Evolutionary conservation across 2,888 invertebrate species (phyloP), one percentile per base, ranked within the genome.

Genomic region (Idaea biselata): DNA sequence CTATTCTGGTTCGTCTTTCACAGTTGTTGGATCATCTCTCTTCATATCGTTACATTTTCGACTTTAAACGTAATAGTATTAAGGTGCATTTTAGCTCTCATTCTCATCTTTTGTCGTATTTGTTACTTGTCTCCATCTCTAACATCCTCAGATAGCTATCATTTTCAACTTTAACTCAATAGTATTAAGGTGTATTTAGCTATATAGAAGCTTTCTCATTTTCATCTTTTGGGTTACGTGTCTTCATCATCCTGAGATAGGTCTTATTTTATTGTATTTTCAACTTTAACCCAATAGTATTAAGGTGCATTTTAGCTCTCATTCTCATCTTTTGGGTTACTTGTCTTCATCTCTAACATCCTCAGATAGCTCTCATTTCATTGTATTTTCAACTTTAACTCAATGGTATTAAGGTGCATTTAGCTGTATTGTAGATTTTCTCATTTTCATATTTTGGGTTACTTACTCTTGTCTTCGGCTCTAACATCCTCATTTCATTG

Each of bases 1-100:
- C 71, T 75, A 77, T 68, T 75, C 79, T 74, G 88, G 88, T 88
- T 75, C 69, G 87, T 87, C 63, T 59, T 25, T 25, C 25, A 25
- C 25, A 25, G 25, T 25, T 25, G 3, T 25, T 25, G 25, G 25
- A 1, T 67, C 59, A 66, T 61, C 56, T 25, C 59, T 14, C 67
- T 63, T 60, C 64, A 25, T 66, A 59, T 54, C 18, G 44, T 68
- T 65, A 54, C 61, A 61, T 61, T 58, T 16, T 33, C 0, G 16
- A 44, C 0, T 17, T 7, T 58, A 58, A n/a, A 61, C 56, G 1
- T 5, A 25, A 3, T 25, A 25, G 25, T 25, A 5, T 25, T 25
- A 25, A 25, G 25, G 1, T 1, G 25, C 25, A 25, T 25, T 25
- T 25, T 25, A 5, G 25, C 25, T 25, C n/a, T 25, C 25, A 25